phyloP scores from a whole-genome alignment of 2,888 invertebrate species.

The Linyphia triangularis region DNA sequence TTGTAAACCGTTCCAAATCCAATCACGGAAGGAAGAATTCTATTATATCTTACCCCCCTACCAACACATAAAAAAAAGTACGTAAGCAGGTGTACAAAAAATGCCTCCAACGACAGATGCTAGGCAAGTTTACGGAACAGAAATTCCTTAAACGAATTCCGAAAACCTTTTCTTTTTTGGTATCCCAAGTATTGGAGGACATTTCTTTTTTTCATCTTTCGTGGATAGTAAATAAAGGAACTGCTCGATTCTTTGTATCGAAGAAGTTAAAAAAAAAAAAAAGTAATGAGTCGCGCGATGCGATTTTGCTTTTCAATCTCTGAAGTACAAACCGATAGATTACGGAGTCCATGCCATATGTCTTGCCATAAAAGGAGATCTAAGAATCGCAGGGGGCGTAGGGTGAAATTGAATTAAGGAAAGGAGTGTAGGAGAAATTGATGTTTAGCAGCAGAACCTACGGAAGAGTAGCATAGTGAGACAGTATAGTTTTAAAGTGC shows the following conservation, averaged over 20 bases:
- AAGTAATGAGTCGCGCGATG: constrained; percentile 34
- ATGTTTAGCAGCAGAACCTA: no score
- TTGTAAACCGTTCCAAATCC: constrained; percentile 36
- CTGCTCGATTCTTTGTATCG: constrained; percentile 23
- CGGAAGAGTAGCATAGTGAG: background rate
- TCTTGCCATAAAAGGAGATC: constrained; percentile 7
- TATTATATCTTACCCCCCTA: constrained; percentile 28
- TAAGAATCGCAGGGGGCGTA: background rate
- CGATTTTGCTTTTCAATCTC: constrained; percentile 20
- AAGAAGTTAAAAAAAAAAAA: constrained; percentile 21
- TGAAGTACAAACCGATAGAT: constrained; percentile 48
- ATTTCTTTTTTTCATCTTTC: constrained; percentile 28
- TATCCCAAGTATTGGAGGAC: background rate
- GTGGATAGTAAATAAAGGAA: constrained; percentile 49
- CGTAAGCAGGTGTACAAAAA: background rate
- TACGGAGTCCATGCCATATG: constrained; percentile 53
- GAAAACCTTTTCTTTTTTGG: background rate
- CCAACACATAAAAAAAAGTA: constrained; percentile 6
- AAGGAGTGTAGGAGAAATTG: background rate
- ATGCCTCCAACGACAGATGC: constrained; percentile 1
- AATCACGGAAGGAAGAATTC: constrained; percentile 47
- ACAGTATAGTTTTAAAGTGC: no score
- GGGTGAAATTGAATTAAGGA: background rate
- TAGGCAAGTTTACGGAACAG: constrained; percentile 36
- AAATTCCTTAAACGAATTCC: constrained; percentile 57